Evolutionary conservation across 92 coral and sea anemone species (phyloP).

Genomic region (Zoanthus gigantus): DNA sequence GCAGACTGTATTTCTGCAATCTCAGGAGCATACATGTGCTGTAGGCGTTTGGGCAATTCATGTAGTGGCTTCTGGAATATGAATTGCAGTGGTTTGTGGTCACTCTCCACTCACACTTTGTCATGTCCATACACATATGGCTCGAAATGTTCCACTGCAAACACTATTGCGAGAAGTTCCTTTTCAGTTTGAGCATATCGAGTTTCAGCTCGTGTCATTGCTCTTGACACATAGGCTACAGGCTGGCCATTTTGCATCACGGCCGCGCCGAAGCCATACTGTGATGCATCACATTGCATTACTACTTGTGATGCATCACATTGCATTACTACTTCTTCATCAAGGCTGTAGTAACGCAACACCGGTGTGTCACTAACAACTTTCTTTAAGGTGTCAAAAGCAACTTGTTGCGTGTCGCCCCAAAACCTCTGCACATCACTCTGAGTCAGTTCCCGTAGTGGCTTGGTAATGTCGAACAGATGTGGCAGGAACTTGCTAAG

Average conservation of each 20-base stretch:
- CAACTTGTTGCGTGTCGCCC: conserved; percentile 55
- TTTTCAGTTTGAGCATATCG: conserved; percentile 62
- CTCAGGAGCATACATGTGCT: no score
- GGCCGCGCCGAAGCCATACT: conserved; percentile 44
- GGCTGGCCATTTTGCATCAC: conserved; percentile 67
- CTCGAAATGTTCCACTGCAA: conserved; percentile 42
- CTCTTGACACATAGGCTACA: conserved; percentile 69
- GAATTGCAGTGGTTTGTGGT: conserved; percentile 49
- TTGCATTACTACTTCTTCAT: conserved; percentile 64
- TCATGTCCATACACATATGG: conserved; percentile 44
- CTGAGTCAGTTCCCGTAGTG: conserved; percentile 63
- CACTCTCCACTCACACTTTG: conserved; percentile 52
- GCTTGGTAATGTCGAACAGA: conserved; percentile 64
- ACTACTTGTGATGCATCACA: conserved; percentile 23
- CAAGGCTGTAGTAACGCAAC: conserved; percentile 55
- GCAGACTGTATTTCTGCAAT: no score
- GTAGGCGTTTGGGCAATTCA: no score
- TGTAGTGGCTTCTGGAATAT: no score
- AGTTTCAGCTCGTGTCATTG: conserved; percentile 66
- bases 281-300: neutral
- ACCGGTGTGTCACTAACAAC: conserved; percentile 57
- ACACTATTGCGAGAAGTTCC: conserved; percentile 64
- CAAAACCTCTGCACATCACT: conserved; percentile 44
- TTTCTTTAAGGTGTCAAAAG: conserved; percentile 39
- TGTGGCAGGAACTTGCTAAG: neutral